Evolutionary conservation across 2,797 vertebrate genomes (phyloP).

Genomic region (Monodelphis domestica): DNA sequence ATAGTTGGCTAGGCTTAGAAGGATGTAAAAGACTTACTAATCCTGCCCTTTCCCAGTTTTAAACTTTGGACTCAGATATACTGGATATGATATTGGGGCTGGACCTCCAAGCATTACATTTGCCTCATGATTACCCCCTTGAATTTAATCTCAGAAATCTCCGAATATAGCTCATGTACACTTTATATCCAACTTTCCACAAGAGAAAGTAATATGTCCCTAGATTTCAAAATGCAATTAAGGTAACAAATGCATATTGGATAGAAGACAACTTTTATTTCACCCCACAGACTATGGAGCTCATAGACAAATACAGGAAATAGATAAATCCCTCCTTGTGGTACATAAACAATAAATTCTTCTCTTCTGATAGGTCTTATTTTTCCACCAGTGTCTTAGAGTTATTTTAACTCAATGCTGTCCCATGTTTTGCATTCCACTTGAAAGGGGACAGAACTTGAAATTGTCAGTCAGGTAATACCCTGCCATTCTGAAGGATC

Average conservation of each 20-base stretch:
- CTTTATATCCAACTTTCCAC: neutral
- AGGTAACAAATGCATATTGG: neutral
- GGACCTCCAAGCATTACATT: neutral
- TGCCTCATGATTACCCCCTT: neutral
- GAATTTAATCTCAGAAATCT: neutral
- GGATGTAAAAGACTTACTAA: neutral
- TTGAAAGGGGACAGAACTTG: neutral
- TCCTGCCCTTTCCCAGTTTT: neutral
- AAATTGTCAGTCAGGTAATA: neutral
- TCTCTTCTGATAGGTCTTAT: neutral
- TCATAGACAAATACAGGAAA: neutral
- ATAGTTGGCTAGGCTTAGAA: neutral
- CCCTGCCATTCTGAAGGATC: neutral
- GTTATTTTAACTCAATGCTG: neutral
- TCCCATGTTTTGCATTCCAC: neutral
- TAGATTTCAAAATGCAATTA: neutral
- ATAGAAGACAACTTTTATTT: neutral
- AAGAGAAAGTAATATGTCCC: neutral
- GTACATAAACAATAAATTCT: neutral
- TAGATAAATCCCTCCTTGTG: neutral
- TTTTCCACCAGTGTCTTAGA: neutral
- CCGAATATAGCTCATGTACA: neutral
- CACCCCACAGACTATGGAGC: neutral
- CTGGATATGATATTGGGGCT: neutral
- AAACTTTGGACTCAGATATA: neutral